Conservation (phyloP, 2,888 invertebrate species). For the Perithous albicinctus region DNA sequence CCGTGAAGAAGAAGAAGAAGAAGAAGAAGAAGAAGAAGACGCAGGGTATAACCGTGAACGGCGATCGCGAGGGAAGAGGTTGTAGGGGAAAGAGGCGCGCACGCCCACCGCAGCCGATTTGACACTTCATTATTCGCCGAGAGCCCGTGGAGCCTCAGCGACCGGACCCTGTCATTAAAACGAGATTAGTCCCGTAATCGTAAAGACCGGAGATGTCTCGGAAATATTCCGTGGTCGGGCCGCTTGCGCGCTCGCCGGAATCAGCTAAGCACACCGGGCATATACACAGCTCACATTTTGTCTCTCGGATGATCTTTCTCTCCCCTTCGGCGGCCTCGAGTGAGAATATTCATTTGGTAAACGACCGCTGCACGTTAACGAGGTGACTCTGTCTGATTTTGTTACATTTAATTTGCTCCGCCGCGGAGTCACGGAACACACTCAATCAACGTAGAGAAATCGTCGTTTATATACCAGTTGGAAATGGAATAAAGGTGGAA, state of each 20-base stretch:
- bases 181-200: constrained; percentile 83
- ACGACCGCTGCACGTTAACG: constrained; percentile 65
- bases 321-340: constrained; percentile 25
- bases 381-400: constrained; percentile 59
- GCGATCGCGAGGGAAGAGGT: neutral
- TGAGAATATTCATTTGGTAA: constrained; percentile 63
- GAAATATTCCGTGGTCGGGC: constrained; percentile 58
- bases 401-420: constrained; percentile 57
- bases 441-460: constrained; percentile 48
- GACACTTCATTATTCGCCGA: constrained; percentile 84
- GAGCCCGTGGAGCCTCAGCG: constrained; percentile 69
- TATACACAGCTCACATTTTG: neutral
- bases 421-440: constrained; percentile 32
- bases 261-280: constrained; percentile 13
- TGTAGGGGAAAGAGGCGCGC: constrained; percentile 71
- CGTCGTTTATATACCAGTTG: constrained; percentile 16
- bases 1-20: neutral
- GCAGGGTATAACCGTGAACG: neutral
- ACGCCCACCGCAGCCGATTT: constrained; percentile 83
- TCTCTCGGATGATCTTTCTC: constrained; percentile 15
- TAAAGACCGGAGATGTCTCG: constrained; percentile 70
- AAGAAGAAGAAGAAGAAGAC: neutral
- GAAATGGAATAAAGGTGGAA: neutral
- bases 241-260: constrained; percentile 19
- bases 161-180: constrained; percentile 84